Conservation (phyloP, 2,797 vertebrate genomes). For the Lagodon rhomboides region DNA sequence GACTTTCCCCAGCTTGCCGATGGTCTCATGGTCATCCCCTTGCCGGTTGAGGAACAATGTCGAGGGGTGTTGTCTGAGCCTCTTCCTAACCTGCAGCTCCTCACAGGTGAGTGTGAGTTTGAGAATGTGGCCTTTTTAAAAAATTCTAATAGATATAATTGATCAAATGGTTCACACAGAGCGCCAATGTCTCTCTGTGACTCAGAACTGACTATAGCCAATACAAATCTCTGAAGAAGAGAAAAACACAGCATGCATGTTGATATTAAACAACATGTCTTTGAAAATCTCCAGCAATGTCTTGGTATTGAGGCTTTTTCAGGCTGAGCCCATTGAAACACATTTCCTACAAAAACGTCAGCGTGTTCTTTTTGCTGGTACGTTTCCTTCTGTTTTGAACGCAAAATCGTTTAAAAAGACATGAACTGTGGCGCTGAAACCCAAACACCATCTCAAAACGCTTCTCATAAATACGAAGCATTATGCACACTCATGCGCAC, state of each 20-base stretch:
- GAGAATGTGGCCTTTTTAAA: too few species aligned
- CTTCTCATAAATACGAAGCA: background rate
- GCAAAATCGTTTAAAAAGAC: background rate
- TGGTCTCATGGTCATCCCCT: constrained; percentile 94
- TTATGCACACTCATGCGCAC: background rate
- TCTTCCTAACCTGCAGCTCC: constrained; percentile 92
- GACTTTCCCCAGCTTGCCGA: constrained; percentile 98
- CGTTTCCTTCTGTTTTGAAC: background rate
- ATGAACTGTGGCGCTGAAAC: background rate
- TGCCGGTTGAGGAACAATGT: constrained; percentile 97
- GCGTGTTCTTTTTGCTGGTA: background rate
- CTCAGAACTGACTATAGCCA: constrained; percentile 9
- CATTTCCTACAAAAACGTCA: background rate
- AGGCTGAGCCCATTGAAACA: background rate
- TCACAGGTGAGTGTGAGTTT: constrained; percentile 87
- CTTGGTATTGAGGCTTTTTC: too few species aligned
- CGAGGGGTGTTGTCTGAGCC: constrained; percentile 96
- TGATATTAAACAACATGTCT: too few species aligned
- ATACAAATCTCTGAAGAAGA: background rate
- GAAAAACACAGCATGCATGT: background rate
- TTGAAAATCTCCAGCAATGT: too few species aligned
- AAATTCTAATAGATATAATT: background rate
- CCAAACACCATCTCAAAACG: constrained; percentile 6
- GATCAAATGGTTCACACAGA: constrained; percentile 3
- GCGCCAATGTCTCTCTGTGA: constrained; percentile 7